These are phyloP conservation scores for Passerina amoena DNA, from an alignment of 2,113 vertebrate genomes.

Conservation along the genomic window DNA sequence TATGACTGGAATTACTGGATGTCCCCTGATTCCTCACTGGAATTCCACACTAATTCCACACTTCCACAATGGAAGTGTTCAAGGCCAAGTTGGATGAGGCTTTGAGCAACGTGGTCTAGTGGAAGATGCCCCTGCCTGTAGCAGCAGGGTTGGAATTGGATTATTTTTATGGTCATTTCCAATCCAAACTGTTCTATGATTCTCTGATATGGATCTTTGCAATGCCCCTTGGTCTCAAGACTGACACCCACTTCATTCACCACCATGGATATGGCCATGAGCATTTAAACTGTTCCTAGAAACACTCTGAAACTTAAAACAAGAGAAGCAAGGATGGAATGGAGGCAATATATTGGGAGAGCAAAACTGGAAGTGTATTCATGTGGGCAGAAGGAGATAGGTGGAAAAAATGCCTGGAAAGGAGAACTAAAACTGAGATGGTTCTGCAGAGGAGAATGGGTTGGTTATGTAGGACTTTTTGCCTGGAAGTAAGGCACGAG, in stretches of 20 bases:
- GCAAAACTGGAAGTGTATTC: background rate
- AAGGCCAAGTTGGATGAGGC: background rate
- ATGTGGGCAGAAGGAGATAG: background rate
- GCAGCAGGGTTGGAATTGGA: background rate
- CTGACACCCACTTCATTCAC: background rate
- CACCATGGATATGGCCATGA: rapidly evolving
- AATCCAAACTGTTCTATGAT: background rate
- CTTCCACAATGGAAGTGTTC: background rate
- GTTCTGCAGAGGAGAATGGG: background rate
- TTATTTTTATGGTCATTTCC: background rate
- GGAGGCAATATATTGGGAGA: background rate
- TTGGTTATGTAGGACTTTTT: background rate
- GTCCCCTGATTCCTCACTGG: background rate
- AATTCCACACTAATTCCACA: too few relatives aligned
- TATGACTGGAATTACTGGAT: background rate
- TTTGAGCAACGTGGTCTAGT: background rate
- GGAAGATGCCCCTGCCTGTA: background rate
- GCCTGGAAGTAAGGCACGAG: background rate
- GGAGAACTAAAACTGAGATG: background rate
- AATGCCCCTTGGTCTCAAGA: background rate
- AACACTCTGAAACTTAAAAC: background rate
- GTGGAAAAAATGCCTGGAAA: background rate
- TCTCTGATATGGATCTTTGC: background rate
- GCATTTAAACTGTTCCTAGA: background rate
- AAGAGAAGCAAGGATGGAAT: background rate